A percentile compares a stretch with the other conserved stretches of the same genome.
phyloP scores from a whole-genome alignment of 2,888 invertebrate species.

The Dynastes tityus region DNA sequence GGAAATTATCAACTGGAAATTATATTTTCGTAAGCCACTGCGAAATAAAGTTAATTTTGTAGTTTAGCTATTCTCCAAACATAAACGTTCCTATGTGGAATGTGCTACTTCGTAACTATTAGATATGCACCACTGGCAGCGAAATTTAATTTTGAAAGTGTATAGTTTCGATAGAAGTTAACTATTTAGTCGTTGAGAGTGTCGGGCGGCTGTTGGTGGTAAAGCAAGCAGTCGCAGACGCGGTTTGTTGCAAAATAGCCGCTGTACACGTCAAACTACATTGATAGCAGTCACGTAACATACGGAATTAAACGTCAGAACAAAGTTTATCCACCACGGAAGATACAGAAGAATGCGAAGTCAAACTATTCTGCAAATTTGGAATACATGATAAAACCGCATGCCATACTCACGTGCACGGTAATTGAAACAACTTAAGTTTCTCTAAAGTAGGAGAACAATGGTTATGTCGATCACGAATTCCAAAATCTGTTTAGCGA shows the following conservation, averaged over 20 bases:
- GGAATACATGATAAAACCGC: not conserved
- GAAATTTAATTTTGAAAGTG: constrained; percentile 25
- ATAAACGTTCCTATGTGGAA: too few species aligned
- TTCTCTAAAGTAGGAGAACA: too few species aligned
- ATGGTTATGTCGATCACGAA: too few species aligned
- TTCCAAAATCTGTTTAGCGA: too few species aligned
- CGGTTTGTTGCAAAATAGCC: constrained; percentile 26
- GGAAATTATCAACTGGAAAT: too few species aligned
- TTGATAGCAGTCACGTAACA: constrained; percentile 15
- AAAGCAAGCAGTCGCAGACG: constrained; percentile 7
- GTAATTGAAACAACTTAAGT: too few species aligned
- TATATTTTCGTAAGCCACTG: too few species aligned
- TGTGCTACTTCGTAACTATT: not conserved
- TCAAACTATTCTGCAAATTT: not conserved
- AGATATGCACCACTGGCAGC: not conserved
- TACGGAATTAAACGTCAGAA: constrained; percentile 25
- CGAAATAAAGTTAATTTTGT: too few species aligned
- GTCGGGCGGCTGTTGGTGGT: not conserved
- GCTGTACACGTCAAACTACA: not conserved
- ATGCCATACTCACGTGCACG: not conserved
- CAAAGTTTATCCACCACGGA: constrained; percentile 20
- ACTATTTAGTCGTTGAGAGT: constrained; percentile 12
- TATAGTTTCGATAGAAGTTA: constrained; percentile 19
- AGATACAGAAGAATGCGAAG: not conserved
- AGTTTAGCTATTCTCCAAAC: too few species aligned